A percentile compares a stretch with the other conserved stretches of the same genome.
Evolutionary conservation across 2,797 vertebrate genomes (phyloP).

Genomic region (Hozukius guyotensis): DNA sequence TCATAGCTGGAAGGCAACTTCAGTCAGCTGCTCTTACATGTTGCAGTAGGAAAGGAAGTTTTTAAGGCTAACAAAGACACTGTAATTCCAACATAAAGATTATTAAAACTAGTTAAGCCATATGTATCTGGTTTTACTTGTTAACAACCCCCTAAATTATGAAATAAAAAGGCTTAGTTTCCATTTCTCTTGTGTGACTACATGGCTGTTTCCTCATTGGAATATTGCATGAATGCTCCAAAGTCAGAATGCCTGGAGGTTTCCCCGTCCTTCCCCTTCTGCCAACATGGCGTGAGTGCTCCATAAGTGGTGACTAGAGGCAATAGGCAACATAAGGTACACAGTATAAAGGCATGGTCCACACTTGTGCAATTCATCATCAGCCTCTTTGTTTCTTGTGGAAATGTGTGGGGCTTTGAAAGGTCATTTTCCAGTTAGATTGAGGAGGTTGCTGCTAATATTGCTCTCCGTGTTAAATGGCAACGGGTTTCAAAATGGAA

Average conservation of each 20-base stretch:
- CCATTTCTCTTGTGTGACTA: neutral
- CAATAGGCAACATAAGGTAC: constrained; percentile 2
- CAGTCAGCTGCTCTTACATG: neutral
- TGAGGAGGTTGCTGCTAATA: constrained; percentile 34
- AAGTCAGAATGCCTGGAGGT: neutral
- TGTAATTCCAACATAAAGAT: neutral
- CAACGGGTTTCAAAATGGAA: constrained; percentile 26
- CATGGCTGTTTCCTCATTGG: neutral
- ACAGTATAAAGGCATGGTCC: neutral
- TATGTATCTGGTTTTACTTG: neutral
- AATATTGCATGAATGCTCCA: neutral
- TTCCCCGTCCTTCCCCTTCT: neutral
- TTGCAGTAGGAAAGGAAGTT: neutral
- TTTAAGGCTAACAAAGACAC: neutral
- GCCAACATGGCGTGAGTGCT: neutral
- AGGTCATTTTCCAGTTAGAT: constrained; percentile 56
- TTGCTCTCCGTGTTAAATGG: constrained; percentile 42
- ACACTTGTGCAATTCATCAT: constrained; percentile 30
- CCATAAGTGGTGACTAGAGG: constrained; percentile 30
- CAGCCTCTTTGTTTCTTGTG: constrained; percentile 27
- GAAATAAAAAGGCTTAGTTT: neutral
- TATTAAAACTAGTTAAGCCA: neutral
- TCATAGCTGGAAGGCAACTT: neutral
- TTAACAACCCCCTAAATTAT: neutral
- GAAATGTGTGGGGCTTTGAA: constrained; percentile 40